phyloP scores from a whole-genome alignment of 2,797 vertebrate genomes.

The Bucorvus abyssinicus region DNA sequence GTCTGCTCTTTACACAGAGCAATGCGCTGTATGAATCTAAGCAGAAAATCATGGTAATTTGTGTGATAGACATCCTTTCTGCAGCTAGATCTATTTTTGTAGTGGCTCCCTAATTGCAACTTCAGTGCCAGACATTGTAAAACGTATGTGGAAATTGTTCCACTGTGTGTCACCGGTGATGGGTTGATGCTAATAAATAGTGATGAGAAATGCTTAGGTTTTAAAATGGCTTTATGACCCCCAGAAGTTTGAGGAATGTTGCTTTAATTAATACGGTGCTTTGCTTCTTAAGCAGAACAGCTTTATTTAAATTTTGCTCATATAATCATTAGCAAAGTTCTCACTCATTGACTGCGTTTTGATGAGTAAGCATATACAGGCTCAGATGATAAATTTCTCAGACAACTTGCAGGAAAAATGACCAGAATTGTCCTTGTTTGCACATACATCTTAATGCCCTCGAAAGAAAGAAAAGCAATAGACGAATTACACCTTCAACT shows the following conservation, averaged over 20 bases:
- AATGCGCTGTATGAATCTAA: background rate
- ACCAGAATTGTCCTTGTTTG: background rate
- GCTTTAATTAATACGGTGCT: background rate
- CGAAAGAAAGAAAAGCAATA: background rate
- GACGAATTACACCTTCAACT: background rate
- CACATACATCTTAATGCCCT: background rate
- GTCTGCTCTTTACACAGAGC: background rate
- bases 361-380: background rate
- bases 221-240: background rate
- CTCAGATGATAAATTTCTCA: background rate
- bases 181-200: background rate
- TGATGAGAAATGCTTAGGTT: background rate
- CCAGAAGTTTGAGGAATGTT: background rate
- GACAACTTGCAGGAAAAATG: background rate
- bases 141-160: background rate
- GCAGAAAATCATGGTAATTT: background rate
- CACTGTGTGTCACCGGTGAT: background rate
- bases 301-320: conserved; percentile 24
- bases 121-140: background rate
- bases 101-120: fast-evolving
- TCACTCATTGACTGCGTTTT: background rate
- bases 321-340: background rate
- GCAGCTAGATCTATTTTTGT: background rate
- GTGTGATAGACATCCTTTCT: background rate
- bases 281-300: background rate